These are phyloP conservation scores for Cyprinodon variegatus DNA, from an alignment of 2,113 vertebrate species.

Conservation along the genomic window DNA sequence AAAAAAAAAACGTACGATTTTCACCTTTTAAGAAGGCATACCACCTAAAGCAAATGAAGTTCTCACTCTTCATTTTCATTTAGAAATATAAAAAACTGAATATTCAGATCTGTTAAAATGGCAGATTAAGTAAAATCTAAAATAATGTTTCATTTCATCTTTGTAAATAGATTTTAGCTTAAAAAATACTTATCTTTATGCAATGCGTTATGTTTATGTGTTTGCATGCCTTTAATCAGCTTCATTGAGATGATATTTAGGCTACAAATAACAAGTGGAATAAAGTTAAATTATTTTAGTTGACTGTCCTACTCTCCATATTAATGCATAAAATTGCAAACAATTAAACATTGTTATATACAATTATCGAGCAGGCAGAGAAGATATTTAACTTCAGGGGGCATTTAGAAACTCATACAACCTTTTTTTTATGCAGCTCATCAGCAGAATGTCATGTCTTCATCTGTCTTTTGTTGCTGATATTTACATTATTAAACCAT, in stretches of 20 bases:
- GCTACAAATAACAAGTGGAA: too few species aligned
- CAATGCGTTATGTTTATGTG: not conserved
- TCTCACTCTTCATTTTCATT: too few species aligned
- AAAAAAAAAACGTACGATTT: too few species aligned
- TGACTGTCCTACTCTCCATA: not conserved
- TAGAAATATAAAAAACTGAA: too few species aligned
- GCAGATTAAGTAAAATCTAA: not conserved
- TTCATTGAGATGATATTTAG: not conserved
- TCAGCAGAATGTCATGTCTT: not conserved
- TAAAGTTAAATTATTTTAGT: not conserved
- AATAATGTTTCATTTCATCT: not conserved
- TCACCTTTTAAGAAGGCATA: too few species aligned
- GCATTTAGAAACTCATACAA: not conserved
- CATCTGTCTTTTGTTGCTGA: not conserved
- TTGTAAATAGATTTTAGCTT: not conserved
- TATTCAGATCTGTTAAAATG: not conserved
- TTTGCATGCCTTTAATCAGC: not conserved
- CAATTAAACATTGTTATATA: not conserved
- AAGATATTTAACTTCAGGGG: not conserved
- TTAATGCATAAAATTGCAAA: not conserved
- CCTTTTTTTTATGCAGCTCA: not conserved
- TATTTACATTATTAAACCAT: not conserved
- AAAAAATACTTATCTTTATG: not conserved
- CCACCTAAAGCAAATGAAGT: too few species aligned
- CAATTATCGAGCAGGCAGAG: not conserved